Evolutionary conservation across 2,888 invertebrate genomes (phyloP), one percentile per base, ranked within the genome.

Genomic region (Camptogramma bilineatum): DNA sequence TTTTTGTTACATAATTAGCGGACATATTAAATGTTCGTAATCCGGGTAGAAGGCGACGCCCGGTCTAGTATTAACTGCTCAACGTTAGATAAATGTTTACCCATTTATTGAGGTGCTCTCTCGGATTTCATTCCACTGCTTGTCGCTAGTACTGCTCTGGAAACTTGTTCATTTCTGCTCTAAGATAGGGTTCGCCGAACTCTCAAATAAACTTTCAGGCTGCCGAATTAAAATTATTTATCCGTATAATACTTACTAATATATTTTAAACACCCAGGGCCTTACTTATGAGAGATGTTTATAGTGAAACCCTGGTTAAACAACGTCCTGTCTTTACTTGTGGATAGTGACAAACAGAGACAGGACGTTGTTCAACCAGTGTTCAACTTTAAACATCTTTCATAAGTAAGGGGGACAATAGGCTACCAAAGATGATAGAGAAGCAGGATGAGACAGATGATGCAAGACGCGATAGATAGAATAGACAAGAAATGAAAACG

Each of bases 61-160:
- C 66, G 64, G 78, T 82, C 82, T 82, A 74, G 76, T 75, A 78
- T 77, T 76, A 79, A 77, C 73, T 68, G 75, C 74, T 79, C 73
- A 71, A 70, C 76, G 71, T 72, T 76, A 78, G 77, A 84, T 79
- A 81, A 84, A 84, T 84, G 82, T 79, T 79, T 75, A 70, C 70
- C 73, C 79, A 82, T 83, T 82, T 80, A 76, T 84, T 79, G 77
- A 76, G 79, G 75, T 73, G 75, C 72, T 74, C 73, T 77, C 75
- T 76, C 73, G 74, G 78, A 79, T 81, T 78, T 77, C 76, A 79
- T 76, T 76, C 71, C 72, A 68, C 70, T 63, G 52, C 53, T 59
- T 52, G 63, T 75, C 68, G 72, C 73, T 64, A 70, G 65, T 66
- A 66, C 58, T 60, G 68, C 69, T 66, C 65, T 64, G 65, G 70